Evolutionary conservation across 2,113 vertebrate species (phyloP).

Genomic region (Crocuta crocuta): DNA sequence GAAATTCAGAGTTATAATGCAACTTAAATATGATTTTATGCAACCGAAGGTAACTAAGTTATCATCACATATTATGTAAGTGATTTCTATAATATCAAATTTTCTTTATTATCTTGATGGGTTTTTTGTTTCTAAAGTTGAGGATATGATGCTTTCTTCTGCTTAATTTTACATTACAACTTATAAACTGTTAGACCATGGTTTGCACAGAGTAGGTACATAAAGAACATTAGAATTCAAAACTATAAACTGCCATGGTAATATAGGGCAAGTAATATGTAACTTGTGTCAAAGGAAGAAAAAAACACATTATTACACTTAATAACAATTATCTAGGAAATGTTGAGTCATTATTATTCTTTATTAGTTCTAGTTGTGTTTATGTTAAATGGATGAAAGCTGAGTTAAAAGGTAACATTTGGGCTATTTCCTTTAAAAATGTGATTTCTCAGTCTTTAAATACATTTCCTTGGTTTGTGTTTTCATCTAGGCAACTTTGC

Average conservation of each 20-base stretch:
- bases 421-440: slow-evolving; percentile 64
- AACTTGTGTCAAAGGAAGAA: slow-evolving; percentile 45
- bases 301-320: slow-evolving; percentile 51
- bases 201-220: neutral
- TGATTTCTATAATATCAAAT: neutral
- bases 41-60: neutral
- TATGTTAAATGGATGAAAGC: slow-evolving; percentile 67
- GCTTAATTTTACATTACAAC: neutral
- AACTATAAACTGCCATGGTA: neutral
- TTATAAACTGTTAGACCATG: neutral
- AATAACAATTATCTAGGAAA: slow-evolving; percentile 67
- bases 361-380: slow-evolving; percentile 66
- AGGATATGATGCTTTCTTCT: neutral
- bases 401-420: slow-evolving; percentile 75
- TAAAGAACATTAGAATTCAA: neutral
- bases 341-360: slow-evolving; percentile 59
- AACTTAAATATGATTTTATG: neutral
- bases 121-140: neutral
- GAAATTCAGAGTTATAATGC: neutral
- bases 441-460: slow-evolving; percentile 66
- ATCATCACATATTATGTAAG: neutral
- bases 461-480: slow-evolving; percentile 65
- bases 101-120: neutral
- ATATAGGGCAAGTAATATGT: neutral
- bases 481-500: slow-evolving; percentile 70